phyloP scores from a whole-genome alignment of 2,888 invertebrate species.

The Danaus chrysippus region DNA sequence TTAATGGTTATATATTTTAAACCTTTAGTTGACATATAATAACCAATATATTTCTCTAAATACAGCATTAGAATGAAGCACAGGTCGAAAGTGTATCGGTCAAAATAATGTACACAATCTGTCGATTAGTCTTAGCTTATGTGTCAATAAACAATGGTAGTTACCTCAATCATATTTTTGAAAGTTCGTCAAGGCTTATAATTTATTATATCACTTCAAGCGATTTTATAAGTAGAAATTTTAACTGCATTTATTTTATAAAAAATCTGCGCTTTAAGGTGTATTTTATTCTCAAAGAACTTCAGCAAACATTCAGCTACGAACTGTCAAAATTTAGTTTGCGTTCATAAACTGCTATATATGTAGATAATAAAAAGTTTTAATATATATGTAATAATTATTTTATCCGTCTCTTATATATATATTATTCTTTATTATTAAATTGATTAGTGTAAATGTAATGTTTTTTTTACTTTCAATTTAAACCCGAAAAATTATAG shows the following conservation, averaged over 20 bases:
- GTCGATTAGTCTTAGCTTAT: conserved; percentile 21
- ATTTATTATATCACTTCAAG: conserved; percentile 5
- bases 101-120: conserved; percentile 27
- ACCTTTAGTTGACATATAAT: conserved; percentile 20
- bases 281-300: conserved; percentile 27
- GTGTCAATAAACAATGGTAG: conserved; percentile 31
- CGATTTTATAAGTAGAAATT: conserved; percentile 10
- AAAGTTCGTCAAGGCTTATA: conserved; percentile 12
- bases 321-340: conserved; percentile 58
- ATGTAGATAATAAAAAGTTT: conserved; percentile 2
- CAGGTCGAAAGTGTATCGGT: conserved; percentile 30
- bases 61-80: conserved; percentile 19
- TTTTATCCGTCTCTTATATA: neutral
- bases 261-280: conserved; percentile 17
- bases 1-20: conserved; percentile 50
- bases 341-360: conserved; percentile 17
- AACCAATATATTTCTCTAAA: conserved; percentile 16
- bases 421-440: too few relatives aligned
- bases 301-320: conserved; percentile 56
- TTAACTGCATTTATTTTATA: conserved; percentile 16
- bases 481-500: too few relatives aligned
- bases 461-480: too few relatives aligned
- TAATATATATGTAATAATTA: neutral
- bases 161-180: conserved; percentile 35
- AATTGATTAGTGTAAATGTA: too few relatives aligned